Conservation (phyloP, 2,797 vertebrate species). For the Sebastes goodei region DNA sequence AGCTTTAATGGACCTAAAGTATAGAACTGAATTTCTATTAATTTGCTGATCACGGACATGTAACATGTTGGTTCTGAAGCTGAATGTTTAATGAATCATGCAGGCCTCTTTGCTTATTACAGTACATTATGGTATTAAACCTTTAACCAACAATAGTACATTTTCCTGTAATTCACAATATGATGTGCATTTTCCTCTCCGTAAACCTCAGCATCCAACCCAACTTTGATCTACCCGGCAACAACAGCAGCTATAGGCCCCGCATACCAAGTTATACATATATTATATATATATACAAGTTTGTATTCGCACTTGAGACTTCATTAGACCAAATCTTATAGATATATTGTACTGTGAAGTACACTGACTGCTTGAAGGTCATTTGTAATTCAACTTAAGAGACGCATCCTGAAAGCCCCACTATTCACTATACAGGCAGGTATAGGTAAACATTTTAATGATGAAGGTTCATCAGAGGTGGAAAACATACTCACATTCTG, state of each 20-base stretch:
- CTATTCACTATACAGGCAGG: neutral
- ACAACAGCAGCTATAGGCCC: slow-evolving; percentile 51
- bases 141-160: neutral
- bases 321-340: neutral
- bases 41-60: slow-evolving; percentile 16
- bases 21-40: slow-evolving; percentile 24
- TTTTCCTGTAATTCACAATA: slow-evolving; percentile 20
- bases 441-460: neutral
- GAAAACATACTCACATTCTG: neutral
- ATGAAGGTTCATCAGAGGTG: neutral
- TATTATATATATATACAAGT: no score
- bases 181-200: slow-evolving; percentile 7
- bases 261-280: no score
- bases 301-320: slow-evolving; percentile 12
- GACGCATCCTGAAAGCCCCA: neutral
- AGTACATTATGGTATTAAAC: slow-evolving; percentile 8
- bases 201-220: slow-evolving; percentile 10
- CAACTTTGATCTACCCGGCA: slow-evolving; percentile 41
- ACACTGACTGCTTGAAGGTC: neutral
- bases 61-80: slow-evolving; percentile 6
- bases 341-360: slow-evolving; percentile 4
- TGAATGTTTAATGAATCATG: slow-evolving; percentile 4
- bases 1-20: slow-evolving; percentile 13
- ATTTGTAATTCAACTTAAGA: slow-evolving; percentile 9
- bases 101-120: neutral